phyloP scores from a whole-genome alignment of 1,140 invertebrate species.

The Rhagoletis zephyria region DNA sequence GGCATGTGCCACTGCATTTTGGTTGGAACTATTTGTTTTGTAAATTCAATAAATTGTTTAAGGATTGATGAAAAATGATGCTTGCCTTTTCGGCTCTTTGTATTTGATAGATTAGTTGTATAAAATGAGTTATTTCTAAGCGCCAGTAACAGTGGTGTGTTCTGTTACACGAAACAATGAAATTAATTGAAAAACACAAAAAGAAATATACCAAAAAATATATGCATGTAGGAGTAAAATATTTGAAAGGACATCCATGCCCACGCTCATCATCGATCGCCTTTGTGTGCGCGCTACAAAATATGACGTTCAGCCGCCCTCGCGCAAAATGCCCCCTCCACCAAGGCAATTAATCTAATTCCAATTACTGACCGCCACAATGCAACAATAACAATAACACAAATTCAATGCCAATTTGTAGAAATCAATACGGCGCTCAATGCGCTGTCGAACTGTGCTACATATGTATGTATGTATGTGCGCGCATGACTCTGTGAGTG shows the following conservation, averaged over 20 bases:
- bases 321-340: background rate
- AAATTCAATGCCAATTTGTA: slow-evolving; percentile 49
- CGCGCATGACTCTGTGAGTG: background rate
- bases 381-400: slow-evolving; percentile 49
- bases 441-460: background rate
- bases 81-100: background rate
- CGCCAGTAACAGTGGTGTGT: background rate
- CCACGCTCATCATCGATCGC: background rate
- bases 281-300: background rate
- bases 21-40: slow-evolving; percentile 1
- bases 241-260: background rate
- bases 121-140: slow-evolving; percentile 28
- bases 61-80: slow-evolving; percentile 29
- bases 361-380: slow-evolving; percentile 67
- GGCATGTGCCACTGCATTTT: background rate
- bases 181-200: background rate
- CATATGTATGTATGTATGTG: background rate
- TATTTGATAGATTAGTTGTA: slow-evolving; percentile 3
- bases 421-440: slow-evolving; percentile 54
- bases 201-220: background rate
- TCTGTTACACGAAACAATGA: background rate
- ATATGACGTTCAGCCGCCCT: background rate
- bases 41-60: slow-evolving; percentile 5
- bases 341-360: slow-evolving; percentile 70
- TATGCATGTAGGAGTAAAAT: background rate